phyloP scores from a whole-genome alignment of 2,113 vertebrate genomes.

The Pholis gunnellus region DNA sequence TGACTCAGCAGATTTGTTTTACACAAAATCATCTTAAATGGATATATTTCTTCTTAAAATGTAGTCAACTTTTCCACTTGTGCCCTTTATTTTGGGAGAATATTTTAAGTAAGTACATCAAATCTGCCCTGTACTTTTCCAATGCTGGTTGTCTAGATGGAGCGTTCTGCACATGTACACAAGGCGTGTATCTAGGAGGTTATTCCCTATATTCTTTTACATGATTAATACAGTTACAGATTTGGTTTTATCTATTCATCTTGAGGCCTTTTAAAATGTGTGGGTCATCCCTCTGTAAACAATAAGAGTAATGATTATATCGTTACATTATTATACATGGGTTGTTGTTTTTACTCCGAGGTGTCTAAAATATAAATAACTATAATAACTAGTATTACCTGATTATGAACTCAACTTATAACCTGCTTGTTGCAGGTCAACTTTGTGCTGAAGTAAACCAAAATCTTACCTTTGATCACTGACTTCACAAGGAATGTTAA shows the following conservation, averaged over 20 bases:
- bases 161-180: background rate
- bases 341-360: background rate
- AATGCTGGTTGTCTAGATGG: background rate
- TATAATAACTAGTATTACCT: background rate
- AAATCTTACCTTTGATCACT: background rate
- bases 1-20: too few species aligned
- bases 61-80: background rate
- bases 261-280: background rate
- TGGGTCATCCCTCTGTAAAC: background rate
- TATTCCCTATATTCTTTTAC: background rate
- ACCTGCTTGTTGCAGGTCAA: background rate
- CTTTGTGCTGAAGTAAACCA: constrained; percentile 16
- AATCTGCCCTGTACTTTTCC: background rate
- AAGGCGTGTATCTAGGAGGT: background rate
- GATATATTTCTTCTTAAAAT: background rate
- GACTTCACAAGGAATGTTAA: constrained; percentile 1
- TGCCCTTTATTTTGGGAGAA: background rate
- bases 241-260: background rate
- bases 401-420: background rate
- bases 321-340: background rate
- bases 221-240: background rate
- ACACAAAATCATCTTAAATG: background rate
- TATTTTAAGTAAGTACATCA: background rate
- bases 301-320: background rate
- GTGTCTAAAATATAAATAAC: background rate